Base-by-base conservation (phyloP, 2,888 invertebrate species). In the Dynastes grantii region DNA sequence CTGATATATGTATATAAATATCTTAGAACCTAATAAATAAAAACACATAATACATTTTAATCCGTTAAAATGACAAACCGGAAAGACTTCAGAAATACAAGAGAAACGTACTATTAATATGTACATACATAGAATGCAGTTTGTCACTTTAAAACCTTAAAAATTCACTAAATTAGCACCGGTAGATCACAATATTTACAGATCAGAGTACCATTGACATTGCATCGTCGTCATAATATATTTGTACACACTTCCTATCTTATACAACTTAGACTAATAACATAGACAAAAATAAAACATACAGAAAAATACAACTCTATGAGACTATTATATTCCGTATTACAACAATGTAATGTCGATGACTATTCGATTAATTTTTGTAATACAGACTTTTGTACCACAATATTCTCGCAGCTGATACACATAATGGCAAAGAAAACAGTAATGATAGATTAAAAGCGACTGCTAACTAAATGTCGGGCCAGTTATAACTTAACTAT, bases 201-300 rank as follows among this genome's bases (percentile, higher is more conserved):
- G 22, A 68, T 78, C 78, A 71, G 76, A 53, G 51, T 64, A 80
- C 68, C 82, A 70, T 77, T 61, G 77, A 79, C 82, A 80, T 82
- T 79, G 82, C 82, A 75, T 77, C 77, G 82, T 82, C 81, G 81
- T 80, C 81, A 76, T 81, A 73, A 71, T 71, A 61, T 40, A 55
- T 71, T 75, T 75, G 61, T 61, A 75, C 73, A 45, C 58, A 61
- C 73, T 45, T 75, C 67, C 22, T 68, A 76, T 13, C 55, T 22
- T 63, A 61, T 45, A 61, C 27, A 76, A 58, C 63, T 63, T 63
- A 55, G 63, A 40, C 45, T 73, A 77, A 58, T 58, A 29, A 58
- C 45, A 49, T 49, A 11, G 27, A 55, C 6, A 55, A 45, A 9
- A 61, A 49, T 29, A 61, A 40, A 61, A 45, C 11, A 63, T 45